Evolutionary conservation across 35 echinoderm and acorn worm genomes (phyloP).

Genomic region (Nesometra sesokonis): DNA sequence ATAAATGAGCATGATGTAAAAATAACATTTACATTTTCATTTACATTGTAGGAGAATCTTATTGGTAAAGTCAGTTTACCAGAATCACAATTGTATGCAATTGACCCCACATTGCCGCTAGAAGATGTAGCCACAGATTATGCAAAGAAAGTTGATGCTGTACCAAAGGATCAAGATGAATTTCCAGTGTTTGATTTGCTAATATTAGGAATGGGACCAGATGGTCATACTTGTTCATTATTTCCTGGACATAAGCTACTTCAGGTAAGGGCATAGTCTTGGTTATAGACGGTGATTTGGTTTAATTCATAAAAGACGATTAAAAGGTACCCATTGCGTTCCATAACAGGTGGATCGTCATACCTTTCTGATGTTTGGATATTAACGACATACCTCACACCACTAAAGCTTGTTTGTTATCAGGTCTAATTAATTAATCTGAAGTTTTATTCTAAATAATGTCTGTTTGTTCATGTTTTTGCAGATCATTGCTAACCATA

Average conservation of each 20-base stretch:
- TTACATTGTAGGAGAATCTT: constrained; percentile 49
- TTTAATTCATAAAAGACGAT: too few relatives aligned
- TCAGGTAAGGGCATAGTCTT: constrained; percentile 24
- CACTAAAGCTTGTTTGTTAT: too few relatives aligned
- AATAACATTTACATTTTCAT: neutral
- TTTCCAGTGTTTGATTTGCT: constrained; percentile 88
- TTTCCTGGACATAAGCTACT: constrained; percentile 92
- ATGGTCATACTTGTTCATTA: constrained; percentile 94
- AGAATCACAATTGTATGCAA: constrained; percentile 51
- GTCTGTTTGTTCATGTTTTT: too few relatives aligned
- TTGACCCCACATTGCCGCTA: constrained; percentile 51
- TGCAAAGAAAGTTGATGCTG: constrained; percentile 47
- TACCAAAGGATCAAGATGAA: constrained; percentile 39
- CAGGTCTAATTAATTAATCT: too few relatives aligned
- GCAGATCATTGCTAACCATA: too few relatives aligned
- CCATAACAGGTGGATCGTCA: too few relatives aligned
- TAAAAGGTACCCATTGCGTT: too few relatives aligned
- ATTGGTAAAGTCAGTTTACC: constrained; percentile 72
- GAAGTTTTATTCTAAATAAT: too few relatives aligned
- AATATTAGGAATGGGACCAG: constrained; percentile 94
- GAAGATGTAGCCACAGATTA: constrained; percentile 96
- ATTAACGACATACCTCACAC: neutral
- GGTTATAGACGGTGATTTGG: too few relatives aligned
- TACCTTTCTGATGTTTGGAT: too few relatives aligned
- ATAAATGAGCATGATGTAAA: too few relatives aligned